phyloP scores from a whole-genome alignment of 2,113 vertebrate genomes.

The Corvus cornix region DNA sequence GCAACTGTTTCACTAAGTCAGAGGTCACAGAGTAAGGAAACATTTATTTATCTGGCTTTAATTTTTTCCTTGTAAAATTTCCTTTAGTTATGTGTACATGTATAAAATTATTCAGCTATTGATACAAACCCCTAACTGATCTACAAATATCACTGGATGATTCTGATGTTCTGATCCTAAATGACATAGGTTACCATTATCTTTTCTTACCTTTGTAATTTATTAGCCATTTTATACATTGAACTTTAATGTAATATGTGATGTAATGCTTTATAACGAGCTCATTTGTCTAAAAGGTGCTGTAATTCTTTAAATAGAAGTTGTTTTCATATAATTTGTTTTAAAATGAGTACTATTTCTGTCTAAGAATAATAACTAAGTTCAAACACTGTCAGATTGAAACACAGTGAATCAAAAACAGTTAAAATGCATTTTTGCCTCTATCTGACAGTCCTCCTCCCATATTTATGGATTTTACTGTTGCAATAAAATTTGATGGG shows the following conservation, averaged over 20 bases:
- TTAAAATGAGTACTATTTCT: background rate
- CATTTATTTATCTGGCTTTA: background rate
- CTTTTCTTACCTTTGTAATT: background rate
- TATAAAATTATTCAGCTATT: background rate
- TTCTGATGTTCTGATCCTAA: background rate
- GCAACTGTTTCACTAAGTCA: background rate
- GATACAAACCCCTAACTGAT: background rate
- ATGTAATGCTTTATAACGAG: background rate
- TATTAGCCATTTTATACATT: background rate
- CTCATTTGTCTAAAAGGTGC: background rate
- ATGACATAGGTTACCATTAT: background rate
- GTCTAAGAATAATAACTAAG: background rate
- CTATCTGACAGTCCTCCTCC: background rate
- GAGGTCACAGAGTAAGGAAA: background rate
- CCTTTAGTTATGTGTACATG: background rate
- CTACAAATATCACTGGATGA: background rate
- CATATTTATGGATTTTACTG: constrained; percentile 10
- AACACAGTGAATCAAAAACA: background rate
- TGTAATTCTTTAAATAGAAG: background rate
- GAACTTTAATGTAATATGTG: background rate
- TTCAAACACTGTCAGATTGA: background rate
- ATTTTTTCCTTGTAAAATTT: background rate
- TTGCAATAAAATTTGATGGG: background rate
- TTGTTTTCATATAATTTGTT: background rate
- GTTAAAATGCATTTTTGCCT: background rate